Conservation (phyloP, 2,113 vertebrate genomes). For the Anolis carolinensis region DNA sequence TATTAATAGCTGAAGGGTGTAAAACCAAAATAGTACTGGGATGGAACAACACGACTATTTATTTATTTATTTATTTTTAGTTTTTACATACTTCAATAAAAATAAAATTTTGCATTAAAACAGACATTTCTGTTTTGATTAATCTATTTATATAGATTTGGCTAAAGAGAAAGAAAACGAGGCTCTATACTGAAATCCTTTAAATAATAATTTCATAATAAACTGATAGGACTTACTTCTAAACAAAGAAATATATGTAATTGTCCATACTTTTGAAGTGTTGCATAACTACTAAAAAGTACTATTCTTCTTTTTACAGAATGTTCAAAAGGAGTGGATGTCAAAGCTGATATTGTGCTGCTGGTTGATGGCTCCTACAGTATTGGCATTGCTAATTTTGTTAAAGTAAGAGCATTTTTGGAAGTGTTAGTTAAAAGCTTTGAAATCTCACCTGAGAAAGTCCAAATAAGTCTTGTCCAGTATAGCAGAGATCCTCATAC, state of each 20-base stretch:
- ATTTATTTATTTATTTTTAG: not conserved
- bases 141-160: not conserved
- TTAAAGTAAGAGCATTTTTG: conserved; percentile 95
- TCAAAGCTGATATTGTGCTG: conserved; percentile 95
- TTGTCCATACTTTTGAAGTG: not conserved
- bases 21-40: not conserved
- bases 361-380: conserved; percentile 98
- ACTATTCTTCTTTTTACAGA: conserved; percentile 75
- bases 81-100: not conserved
- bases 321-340: conserved; percentile 92
- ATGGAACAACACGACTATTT: not conserved
- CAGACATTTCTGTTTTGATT: not conserved
- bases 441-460: conserved; percentile 88
- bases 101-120: not conserved
- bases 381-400: conserved; percentile 95
- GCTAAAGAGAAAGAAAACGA: not conserved
- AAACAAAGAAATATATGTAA: too few species aligned
- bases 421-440: conserved; percentile 95
- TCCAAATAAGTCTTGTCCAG: conserved; percentile 97
- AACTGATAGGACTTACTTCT: too few species aligned
- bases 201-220: too few species aligned
- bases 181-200: too few species aligned
- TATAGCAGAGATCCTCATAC: conserved; percentile 95
- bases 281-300: not conserved
- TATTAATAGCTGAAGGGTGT: not conserved